Evolutionary conservation across 2,888 invertebrate species (phyloP).

Genomic region (Thalpophila matura): DNA sequence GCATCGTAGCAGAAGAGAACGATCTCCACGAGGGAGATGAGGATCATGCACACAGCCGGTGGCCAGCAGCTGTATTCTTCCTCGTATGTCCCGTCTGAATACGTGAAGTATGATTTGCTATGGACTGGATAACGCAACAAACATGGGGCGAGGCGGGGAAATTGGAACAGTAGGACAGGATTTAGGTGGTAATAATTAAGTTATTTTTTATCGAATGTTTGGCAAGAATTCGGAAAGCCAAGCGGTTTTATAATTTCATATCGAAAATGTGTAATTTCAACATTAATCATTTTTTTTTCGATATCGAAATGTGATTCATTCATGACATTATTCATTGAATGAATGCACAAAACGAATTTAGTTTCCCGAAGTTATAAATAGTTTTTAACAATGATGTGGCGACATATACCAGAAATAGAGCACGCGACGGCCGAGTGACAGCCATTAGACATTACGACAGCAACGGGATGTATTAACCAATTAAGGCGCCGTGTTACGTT

Average conservation of each 20-base stretch:
- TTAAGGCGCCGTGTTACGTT: conserved; percentile 71
- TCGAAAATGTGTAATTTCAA: not conserved
- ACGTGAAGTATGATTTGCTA: conserved; percentile 83
- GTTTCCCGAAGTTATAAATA: conserved; percentile 33
- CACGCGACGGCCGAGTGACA: conserved; percentile 77
- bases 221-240: not conserved
- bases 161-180: conserved; percentile 3
- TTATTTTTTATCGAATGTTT: not conserved
- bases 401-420: conserved; percentile 72
- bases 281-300: conserved; percentile 1
- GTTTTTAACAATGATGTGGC: conserved; percentile 44
- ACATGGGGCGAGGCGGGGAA: conserved; percentile 69
- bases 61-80: conserved; percentile 98
- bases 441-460: conserved; percentile 64
- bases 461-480: conserved; percentile 80
- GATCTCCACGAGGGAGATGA: conserved; percentile 97
- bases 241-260: not conserved
- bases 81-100: conserved; percentile 95
- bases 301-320: conserved; percentile 2
- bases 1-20: conserved; percentile 92
- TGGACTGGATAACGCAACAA: conserved; percentile 75
- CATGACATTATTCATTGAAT: conserved; percentile 16
- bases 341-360: conserved; percentile 12
- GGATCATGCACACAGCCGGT: conserved; percentile 97
- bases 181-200: not conserved